Conservation (phyloP, 2,888 invertebrate species). For the Camptogramma bilineatum region DNA sequence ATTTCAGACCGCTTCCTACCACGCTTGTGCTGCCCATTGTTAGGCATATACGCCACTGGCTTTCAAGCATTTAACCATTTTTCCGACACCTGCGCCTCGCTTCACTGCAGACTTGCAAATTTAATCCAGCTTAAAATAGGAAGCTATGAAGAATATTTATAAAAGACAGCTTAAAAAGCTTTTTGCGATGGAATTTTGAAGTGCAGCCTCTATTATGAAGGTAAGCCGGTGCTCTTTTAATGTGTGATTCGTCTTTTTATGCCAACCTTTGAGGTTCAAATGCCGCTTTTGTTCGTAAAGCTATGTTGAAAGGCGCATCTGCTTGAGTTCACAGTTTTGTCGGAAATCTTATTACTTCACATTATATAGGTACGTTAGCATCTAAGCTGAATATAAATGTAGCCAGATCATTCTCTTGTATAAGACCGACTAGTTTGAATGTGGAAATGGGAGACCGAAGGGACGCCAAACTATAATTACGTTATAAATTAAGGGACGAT, state of each 20-base stretch:
- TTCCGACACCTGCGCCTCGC: constrained; percentile 33
- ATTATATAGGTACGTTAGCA: background rate
- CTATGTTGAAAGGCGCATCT: constrained; percentile 1
- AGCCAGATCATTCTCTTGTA: background rate
- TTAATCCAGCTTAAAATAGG: constrained; percentile 37
- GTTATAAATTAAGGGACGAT: background rate
- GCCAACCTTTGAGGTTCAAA: constrained; percentile 13
- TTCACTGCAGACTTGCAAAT: constrained; percentile 38
- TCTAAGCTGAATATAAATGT: background rate
- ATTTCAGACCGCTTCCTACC: constrained; percentile 28
- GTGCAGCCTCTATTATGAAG: constrained; percentile 34
- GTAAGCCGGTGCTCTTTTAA: constrained; percentile 30
- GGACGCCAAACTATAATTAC: background rate
- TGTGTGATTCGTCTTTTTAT: constrained; percentile 33
- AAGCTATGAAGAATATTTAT: constrained; percentile 33
- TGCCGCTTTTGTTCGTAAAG: constrained; percentile 16
- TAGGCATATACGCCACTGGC: constrained; percentile 27
- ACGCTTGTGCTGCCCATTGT: constrained; percentile 25
- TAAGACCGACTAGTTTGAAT: background rate
- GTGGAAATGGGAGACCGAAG: background rate
- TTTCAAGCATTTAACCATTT: constrained; percentile 24
- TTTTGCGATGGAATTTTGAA: constrained; percentile 40
- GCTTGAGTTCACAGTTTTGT: background rate
- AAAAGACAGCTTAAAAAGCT: constrained; percentile 38
- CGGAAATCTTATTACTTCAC: background rate